Conservation (phyloP, 1,140 invertebrate species). For the Brachionus angularis region DNA sequence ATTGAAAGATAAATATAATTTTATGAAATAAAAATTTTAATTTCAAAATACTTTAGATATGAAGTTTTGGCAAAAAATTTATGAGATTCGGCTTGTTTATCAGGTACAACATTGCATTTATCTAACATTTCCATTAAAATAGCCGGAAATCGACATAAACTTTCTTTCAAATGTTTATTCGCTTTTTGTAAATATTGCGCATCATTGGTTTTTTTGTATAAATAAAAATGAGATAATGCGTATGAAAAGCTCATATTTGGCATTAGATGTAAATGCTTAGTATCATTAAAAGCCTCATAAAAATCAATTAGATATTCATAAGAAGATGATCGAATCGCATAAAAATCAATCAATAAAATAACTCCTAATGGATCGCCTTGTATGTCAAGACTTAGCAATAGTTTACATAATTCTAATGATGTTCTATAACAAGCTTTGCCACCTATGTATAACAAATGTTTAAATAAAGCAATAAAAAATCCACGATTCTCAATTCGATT, state of each 20-base stretch:
- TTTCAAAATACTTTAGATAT: slow-evolving; percentile 3
- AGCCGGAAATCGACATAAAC: slow-evolving; percentile 77
- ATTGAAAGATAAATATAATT: not conserved
- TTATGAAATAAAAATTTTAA: slow-evolving; percentile 21
- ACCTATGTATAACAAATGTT: slow-evolving; percentile 74
- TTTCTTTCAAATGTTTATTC: slow-evolving; percentile 67
- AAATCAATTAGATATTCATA: slow-evolving; percentile 73
- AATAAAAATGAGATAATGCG: slow-evolving; percentile 71
- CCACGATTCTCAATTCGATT: slow-evolving; percentile 74
- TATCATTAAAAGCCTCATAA: slow-evolving; percentile 63
- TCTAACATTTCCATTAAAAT: slow-evolving; percentile 70
- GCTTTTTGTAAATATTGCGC: slow-evolving; percentile 57
- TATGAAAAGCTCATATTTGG: slow-evolving; percentile 83
- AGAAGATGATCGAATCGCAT: slow-evolving; percentile 74
- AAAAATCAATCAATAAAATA: slow-evolving; percentile 77
- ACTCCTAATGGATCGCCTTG: slow-evolving; percentile 76
- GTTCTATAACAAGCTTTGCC: slow-evolving; percentile 65
- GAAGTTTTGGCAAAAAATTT: slow-evolving; percentile 52
- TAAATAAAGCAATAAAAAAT: slow-evolving; percentile 77
- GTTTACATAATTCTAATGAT: slow-evolving; percentile 60
- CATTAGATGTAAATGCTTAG: slow-evolving; percentile 70
- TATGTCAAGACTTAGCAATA: slow-evolving; percentile 71
- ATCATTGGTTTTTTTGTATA: slow-evolving; percentile 47
- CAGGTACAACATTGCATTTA: slow-evolving; percentile 70
- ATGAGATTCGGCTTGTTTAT: slow-evolving; percentile 64